Evolutionary conservation across 2,888 invertebrate genomes (phyloP).

Genomic region (Drosophila siamana): DNA sequence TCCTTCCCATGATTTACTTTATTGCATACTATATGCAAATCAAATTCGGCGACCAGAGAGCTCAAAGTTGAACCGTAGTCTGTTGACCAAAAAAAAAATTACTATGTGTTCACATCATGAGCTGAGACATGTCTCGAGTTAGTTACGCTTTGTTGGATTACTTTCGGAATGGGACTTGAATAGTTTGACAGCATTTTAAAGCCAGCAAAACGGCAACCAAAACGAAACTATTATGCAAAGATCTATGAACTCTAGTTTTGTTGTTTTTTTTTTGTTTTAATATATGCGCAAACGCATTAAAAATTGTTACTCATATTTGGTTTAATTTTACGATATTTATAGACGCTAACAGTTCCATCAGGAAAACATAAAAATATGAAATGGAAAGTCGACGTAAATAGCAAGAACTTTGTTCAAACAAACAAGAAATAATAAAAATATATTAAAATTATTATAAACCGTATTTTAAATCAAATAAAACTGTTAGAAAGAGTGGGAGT

Average conservation of each 20-base stretch:
- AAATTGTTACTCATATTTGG: not conserved
- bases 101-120: constrained; percentile 7
- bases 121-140: constrained; percentile 32
- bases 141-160: constrained; percentile 65
- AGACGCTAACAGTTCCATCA: not conserved
- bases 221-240: constrained; percentile 1
- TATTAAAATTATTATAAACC: not conserved
- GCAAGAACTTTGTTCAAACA: too few species aligned
- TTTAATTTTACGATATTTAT: not conserved
- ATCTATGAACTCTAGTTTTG: constrained; percentile 6
- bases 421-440: not conserved
- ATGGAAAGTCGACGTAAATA: not conserved
- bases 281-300: not conserved
- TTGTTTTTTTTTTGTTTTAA: not conserved
- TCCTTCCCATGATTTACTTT: constrained; percentile 42
- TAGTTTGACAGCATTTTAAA: not conserved
- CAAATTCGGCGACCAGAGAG: constrained; percentile 13
- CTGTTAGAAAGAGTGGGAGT: not conserved
- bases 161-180: constrained; percentile 11
- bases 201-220: not conserved
- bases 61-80: constrained; percentile 27
- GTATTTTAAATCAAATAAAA: too few species aligned
- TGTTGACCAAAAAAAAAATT: constrained; percentile 26
- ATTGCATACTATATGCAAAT: constrained; percentile 67
- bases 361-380: not conserved